Evolutionary conservation across 2,113 vertebrate genomes (phyloP), one percentile per base, ranked within the genome.

Genomic region (Pachyramphus minor): DNA sequence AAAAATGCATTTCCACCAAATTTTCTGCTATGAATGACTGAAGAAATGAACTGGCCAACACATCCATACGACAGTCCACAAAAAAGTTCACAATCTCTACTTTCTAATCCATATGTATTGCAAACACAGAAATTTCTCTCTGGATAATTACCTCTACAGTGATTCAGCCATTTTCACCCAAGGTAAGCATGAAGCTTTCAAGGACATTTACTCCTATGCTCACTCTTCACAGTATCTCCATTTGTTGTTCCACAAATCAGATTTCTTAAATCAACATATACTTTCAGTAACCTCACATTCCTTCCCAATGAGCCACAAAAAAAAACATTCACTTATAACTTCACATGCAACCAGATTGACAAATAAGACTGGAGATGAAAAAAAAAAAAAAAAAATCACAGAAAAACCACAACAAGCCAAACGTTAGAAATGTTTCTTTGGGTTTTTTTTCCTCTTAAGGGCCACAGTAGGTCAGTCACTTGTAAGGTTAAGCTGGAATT

Each of bases 391-490:
- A 12, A 17, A 44, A 42, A 42, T 8, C 23, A 49, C 22, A 17
- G 23, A 23, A 42, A 31, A 30, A 39, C 14, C 30, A 35, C 39
- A 33, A 7, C 23, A 56, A 68, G 47, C 39, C 12, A 66, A 67
- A 28, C 4, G 1, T 9, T 62, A 44, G 27, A 5, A 84, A 71
- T 44, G 4, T 0, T 2, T 19, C 12, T 25, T n/a, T 14, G 53
- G 18, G 25, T 11, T n/a, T 20, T 49, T 23, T 3, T 9, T 1
- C 15, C 27, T 10, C 11, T 23, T 17, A 67, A 74, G 33, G 4
- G 24, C 49, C 56, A 64, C 10, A 28, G 9, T 12, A 59, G 7
- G 6, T 89, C 62, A 55, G 27, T 39, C 81, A 80, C 21, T 74
- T 81, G 10, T 33, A 58, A 78, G 22, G 14, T 74, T 82, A 64